Percentiles rank a stretch among this genome's conserved stretches.
phyloP scores from a whole-genome alignment of 92 coral and sea anemone species.

The Montipora capitata region DNA sequence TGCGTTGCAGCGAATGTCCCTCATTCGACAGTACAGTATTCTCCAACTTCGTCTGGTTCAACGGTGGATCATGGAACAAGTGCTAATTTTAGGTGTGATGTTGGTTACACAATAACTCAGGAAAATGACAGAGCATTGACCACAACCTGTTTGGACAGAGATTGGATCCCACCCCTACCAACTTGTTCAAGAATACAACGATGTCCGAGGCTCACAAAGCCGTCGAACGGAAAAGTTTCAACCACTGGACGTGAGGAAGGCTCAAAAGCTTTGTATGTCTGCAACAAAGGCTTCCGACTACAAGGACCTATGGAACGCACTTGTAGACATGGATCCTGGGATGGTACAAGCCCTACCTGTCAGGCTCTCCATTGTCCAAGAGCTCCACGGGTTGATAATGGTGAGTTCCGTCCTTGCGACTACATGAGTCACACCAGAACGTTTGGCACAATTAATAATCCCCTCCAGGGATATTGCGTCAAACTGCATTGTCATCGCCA shows the following conservation, averaged over 20 bases:
- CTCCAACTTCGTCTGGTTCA: constrained; percentile 13
- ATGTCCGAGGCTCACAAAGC: constrained; percentile 12
- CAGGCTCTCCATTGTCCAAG: constrained; percentile 30
- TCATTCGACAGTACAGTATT: constrained; percentile 15
- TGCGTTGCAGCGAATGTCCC: constrained; percentile 21
- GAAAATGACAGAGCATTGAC: background rate
- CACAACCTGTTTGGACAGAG: constrained; percentile 31
- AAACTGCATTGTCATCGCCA: constrained; percentile 12
- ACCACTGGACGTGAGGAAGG: constrained; percentile 21
- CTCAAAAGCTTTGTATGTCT: constrained; percentile 33
- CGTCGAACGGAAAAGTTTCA: constrained; percentile 29
- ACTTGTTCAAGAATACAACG: background rate
- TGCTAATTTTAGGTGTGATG: constrained; percentile 14
- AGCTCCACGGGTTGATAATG: constrained; percentile 25
- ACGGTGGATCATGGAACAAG: constrained; percentile 29
- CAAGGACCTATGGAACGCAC: constrained; percentile 28
- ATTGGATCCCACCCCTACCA: constrained; percentile 39
- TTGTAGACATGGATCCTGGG: constrained; percentile 40
- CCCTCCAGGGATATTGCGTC: constrained; percentile 47
- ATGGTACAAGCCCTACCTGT: constrained; percentile 29
- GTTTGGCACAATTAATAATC: constrained; percentile 21
- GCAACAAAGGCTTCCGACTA: constrained; percentile 39
- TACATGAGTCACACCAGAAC: constrained; percentile 2
- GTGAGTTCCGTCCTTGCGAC: constrained; percentile 14
- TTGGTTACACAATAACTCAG: constrained; percentile 1